Conservation (phyloP, 2,888 invertebrate species). For the Diloba caeruleocephala region DNA sequence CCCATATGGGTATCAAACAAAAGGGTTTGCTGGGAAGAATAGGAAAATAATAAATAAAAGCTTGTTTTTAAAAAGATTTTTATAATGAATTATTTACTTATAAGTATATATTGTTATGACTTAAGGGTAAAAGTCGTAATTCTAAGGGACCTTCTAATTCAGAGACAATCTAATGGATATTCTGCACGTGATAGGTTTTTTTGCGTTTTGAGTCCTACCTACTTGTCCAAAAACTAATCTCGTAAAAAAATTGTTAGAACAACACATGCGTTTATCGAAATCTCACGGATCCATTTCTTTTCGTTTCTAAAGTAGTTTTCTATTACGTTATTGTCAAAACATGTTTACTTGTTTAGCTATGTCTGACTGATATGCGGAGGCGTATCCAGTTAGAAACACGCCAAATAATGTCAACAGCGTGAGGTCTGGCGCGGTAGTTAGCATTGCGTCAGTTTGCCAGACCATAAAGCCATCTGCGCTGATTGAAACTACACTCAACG, state of each 20-base stretch:
- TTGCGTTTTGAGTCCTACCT: too few species aligned
- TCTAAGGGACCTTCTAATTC: too few species aligned
- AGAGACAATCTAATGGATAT: too few species aligned
- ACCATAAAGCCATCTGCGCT: slow-evolving; percentile 59
- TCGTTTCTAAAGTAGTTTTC: slow-evolving; percentile 17
- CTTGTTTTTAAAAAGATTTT: too few species aligned
- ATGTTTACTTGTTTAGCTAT: slow-evolving; percentile 22
- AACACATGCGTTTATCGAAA: slow-evolving; percentile 12
- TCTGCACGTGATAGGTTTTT: too few species aligned
- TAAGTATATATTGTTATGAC: too few species aligned
- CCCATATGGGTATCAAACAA: too few species aligned
- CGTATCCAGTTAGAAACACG: slow-evolving; percentile 47
- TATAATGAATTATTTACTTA: too few species aligned
- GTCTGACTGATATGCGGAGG: slow-evolving; percentile 25
- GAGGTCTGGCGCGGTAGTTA: slow-evolving; percentile 59
- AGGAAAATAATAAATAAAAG: too few species aligned
- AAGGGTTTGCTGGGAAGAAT: too few species aligned
- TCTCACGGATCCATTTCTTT: slow-evolving; percentile 32
- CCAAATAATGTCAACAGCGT: slow-evolving; percentile 55
- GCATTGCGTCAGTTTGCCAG: slow-evolving; percentile 63
- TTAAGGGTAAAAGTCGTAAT: too few species aligned
- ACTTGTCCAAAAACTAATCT: slow-evolving; percentile 17
- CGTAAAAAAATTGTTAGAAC: slow-evolving; percentile 5
- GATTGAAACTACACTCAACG: slow-evolving; percentile 44
- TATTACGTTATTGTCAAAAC: slow-evolving; percentile 23